Evolutionary conservation across 2,888 invertebrate genomes (phyloP).

Genomic region (Leucoma salicis): DNA sequence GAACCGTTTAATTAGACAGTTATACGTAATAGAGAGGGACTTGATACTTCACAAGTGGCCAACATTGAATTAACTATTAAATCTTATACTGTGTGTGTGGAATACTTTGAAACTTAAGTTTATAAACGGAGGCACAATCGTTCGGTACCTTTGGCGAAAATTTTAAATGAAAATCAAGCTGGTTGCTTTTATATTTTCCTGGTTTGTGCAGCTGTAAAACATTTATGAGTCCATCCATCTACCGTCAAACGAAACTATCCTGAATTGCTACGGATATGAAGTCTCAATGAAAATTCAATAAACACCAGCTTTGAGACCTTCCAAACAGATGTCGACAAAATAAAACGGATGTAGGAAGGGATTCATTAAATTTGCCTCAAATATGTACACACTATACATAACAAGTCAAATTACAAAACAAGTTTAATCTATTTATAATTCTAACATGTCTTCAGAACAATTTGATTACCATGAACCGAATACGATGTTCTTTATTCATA

Average conservation of each 20-base stretch:
- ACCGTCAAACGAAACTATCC: not conserved
- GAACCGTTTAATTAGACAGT: constrained; percentile 47
- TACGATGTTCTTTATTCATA: too few species aligned
- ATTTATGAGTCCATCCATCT: not conserved
- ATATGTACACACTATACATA: too few species aligned
- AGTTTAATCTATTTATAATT: too few species aligned
- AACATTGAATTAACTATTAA: constrained; percentile 14
- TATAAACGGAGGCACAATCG: not conserved
- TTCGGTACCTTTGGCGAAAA: not conserved
- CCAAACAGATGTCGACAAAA: not conserved
- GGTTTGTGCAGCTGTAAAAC: constrained; percentile 2
- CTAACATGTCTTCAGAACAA: too few species aligned
- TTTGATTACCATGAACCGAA: too few species aligned
- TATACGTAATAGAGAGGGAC: constrained; percentile 44
- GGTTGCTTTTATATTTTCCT: too few species aligned
- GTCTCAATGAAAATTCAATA: not conserved
- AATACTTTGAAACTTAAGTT: not conserved
- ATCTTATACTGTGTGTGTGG: not conserved
- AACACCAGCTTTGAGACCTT: not conserved
- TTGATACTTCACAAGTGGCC: constrained; percentile 30
- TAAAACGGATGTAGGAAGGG: too few species aligned
- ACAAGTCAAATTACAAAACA: too few species aligned
- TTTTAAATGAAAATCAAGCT: not conserved
- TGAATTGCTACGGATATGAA: not conserved
- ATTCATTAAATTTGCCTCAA: too few species aligned